Conservation (phyloP, 2,113 vertebrate species). For the Tychaedon coryphoeus region DNA sequence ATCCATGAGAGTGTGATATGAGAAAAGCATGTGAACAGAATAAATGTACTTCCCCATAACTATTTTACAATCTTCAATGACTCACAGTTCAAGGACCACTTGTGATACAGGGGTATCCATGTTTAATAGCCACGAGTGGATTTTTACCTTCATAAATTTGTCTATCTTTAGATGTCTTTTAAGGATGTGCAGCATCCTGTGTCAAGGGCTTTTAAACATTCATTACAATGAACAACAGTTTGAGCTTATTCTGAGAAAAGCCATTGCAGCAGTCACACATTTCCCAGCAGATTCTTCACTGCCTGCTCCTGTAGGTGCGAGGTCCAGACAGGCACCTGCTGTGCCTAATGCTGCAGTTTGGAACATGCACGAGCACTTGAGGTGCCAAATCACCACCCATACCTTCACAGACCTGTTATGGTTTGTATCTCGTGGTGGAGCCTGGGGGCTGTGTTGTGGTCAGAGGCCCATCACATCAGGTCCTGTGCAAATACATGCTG, state of each 20-base stretch:
- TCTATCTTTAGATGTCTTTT: background rate
- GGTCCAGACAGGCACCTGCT: background rate
- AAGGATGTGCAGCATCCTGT: background rate
- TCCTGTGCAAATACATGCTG: background rate
- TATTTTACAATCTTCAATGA: background rate
- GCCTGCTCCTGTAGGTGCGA: background rate
- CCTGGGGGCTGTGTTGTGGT: background rate
- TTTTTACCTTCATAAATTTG: background rate
- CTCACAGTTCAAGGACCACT: background rate
- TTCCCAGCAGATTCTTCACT: background rate
- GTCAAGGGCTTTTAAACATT: background rate
- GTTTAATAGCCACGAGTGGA: background rate
- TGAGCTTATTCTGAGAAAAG: background rate
- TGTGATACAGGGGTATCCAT: background rate
- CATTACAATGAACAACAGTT: background rate
- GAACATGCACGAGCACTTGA: background rate
- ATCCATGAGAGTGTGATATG: background rate
- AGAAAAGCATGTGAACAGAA: background rate
- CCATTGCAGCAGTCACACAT: rapidly evolving
- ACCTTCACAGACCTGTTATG: background rate
- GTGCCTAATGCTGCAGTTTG: background rate
- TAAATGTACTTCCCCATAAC: background rate
- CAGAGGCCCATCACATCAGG: background rate
- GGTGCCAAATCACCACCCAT: background rate
- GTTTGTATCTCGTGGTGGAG: background rate